These are phyloP conservation scores for Rhabdomys pumilio DNA, from an alignment of 2,797 vertebrate species.

Conservation along the genomic window DNA sequence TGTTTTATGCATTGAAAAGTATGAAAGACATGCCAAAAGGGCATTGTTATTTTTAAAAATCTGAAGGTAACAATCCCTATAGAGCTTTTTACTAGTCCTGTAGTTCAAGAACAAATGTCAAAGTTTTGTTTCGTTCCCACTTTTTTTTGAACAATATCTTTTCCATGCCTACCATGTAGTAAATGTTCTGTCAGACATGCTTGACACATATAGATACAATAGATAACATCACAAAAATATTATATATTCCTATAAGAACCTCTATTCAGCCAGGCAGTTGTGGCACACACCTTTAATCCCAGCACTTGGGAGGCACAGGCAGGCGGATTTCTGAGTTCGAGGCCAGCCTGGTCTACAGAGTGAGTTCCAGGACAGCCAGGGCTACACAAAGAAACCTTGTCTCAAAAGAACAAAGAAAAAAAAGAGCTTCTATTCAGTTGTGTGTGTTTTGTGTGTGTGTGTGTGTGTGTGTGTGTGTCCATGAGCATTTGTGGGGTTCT, in stretches of 20 bases:
- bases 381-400: too few relatives aligned
- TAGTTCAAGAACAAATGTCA: not conserved
- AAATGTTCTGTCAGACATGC: conserved; percentile 12
- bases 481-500: not conserved
- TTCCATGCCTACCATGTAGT: not conserved
- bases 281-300: too few relatives aligned
- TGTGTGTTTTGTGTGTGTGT: not conserved
- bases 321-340: too few relatives aligned
- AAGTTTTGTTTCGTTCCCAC: not conserved
- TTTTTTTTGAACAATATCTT: conserved; percentile 51
- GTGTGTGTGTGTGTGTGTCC: not conserved
- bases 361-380: too few relatives aligned
- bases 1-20: conserved; percentile 1
- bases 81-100: not conserved
- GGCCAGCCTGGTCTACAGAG: too few relatives aligned
- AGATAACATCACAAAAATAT: conserved; percentile 29
- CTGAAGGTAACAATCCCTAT: conserved; percentile 14
- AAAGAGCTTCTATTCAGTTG: not conserved
- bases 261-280: not conserved
- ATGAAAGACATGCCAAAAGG: conserved; percentile 35
- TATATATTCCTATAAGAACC: not conserved
- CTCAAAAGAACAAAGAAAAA: too few relatives aligned
- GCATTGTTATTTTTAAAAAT: conserved; percentile 46
- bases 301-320: too few relatives aligned
- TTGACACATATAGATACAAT: not conserved